Evolutionary conservation across 2,113 vertebrate genomes (phyloP), one percentile per base, ranked within the genome.

Genomic region (Daboia siamensis): DNA sequence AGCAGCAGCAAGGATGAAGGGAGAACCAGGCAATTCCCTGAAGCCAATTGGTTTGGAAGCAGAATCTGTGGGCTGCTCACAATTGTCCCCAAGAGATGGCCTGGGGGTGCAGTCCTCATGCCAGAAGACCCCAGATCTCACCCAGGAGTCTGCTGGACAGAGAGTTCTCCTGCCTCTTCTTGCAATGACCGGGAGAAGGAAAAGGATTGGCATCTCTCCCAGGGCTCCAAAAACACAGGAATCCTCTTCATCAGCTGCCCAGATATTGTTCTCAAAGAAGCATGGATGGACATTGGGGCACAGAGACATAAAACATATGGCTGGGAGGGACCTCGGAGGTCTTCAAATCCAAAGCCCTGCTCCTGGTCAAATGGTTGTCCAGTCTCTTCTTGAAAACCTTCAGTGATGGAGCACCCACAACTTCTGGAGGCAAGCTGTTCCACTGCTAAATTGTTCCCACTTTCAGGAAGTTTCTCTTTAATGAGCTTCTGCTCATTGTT

Each of bases 1-100:
- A 88, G 29, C 93, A 90, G 90, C 7, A 13, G 44, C 51, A 0
- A 51, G 12, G 33, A 8, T 26, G 74, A 1, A 0, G 0, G 0
- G 23, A 12, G 26, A 54, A 2, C 21, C 69, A 91, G 90, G 61
- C 29, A 86, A 55, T 80, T 20, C 74, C 74, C 20, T 44, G 33
- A 44, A 44, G 74, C 21, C 1, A 17, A 12, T 24, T 15, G 80
- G 1, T 44, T n/a, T 52, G 33, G 39, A 20, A 69, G 20, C 57
- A 29, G 74, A 80, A 23, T 33, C 46, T 20, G 17, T 23, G 44
- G 12, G 17, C 17, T 51, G 46, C 33, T 69, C 20, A 90, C 15
- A 17, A 52, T 21, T 23, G 26, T 20, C 5, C n/a, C 29, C 1
- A 2, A 80, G 74, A 44, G 74, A 44, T 21, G 17, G 33, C 7